A percentile compares a stretch with the other conserved stretches of the same genome.
Conservation (phyloP, 1,140 invertebrate genomes). For the Pachyrhynchus sulphureomaculatus region DNA sequence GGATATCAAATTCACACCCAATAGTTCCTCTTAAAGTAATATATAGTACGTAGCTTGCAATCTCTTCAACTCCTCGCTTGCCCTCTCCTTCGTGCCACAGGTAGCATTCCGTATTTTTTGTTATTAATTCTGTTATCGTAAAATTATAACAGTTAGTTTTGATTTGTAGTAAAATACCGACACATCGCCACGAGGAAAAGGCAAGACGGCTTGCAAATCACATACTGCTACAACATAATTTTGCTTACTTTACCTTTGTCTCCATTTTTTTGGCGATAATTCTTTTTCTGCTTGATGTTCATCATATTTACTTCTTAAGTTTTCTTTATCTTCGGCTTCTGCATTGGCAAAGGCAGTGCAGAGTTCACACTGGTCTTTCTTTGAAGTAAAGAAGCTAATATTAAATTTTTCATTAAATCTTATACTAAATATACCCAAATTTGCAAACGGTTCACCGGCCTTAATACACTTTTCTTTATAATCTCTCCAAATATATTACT, state of each 20-base stretch:
- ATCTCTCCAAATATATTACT: constrained; percentile 1
- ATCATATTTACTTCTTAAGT: constrained; percentile 34
- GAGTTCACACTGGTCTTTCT: constrained; percentile 48
- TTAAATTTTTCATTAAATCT: constrained; percentile 47
- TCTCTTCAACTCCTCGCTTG: constrained; percentile 51
- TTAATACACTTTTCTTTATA: neutral
- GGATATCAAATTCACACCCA: neutral
- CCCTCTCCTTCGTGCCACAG: constrained; percentile 53
- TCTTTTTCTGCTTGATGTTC: constrained; percentile 43
- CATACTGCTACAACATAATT: constrained; percentile 43
- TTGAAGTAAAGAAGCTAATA: constrained; percentile 48
- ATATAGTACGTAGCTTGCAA: constrained; percentile 37
- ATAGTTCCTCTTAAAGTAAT: neutral
- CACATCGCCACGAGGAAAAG: constrained; percentile 44
- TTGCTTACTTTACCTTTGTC: constrained; percentile 38
- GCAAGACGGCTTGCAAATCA: constrained; percentile 49
- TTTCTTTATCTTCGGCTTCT: constrained; percentile 34
- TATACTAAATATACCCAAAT: constrained; percentile 1
- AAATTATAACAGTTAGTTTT: constrained; percentile 37
- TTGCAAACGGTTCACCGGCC: neutral
- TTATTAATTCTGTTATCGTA: constrained; percentile 44
- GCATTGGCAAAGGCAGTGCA: constrained; percentile 45
- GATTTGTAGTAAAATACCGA: constrained; percentile 49
- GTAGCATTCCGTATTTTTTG: constrained; percentile 38
- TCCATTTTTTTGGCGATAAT: constrained; percentile 39